Base-by-base conservation (phyloP, 1,140 invertebrate genomes). In the Homarus americanus region DNA sequence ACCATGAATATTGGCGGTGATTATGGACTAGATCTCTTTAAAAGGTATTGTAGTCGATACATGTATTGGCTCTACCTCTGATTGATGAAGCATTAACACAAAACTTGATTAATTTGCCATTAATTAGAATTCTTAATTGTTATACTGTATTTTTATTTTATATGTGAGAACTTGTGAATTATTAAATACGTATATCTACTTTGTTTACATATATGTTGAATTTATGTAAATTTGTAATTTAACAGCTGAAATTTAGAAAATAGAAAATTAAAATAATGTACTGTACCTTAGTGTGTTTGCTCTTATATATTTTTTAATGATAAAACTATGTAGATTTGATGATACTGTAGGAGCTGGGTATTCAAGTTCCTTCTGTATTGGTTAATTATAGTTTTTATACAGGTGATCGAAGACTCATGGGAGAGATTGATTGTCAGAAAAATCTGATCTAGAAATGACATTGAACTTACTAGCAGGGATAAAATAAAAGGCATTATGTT, bases 301-400 rank as follows among this genome's bases (percentile, higher is more conserved):
- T 82, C 38, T 63, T 63, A 20, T 82, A 82, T 82, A 58, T 82
- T 82, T 58, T n/a, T 82, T 82, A 82, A 82, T 63, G 49, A n/a
- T 82, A 63, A 82, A 82, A 36, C 79, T 63, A 58, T 84, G 63
- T 84, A 84, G 38, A 28, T 84, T 84, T 72, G 34, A 63, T 69
- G 41, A 83, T 69, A 28, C 63, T 84, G 40, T 36, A 84, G 82
- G 66, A 84, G 82, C 82, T 84, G 82, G 82, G 82, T 84, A 84
- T 84, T 84, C 82, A 84, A 84, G 82, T 84, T 84, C 82, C 82
- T 84, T 84, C 66, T 84, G 36, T 84, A 66, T 63, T 84, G 63
- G 69, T 32, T 84, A 84, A 84, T 72, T 84, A 69, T 44, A 84
- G n/a, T 58, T 58, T 83, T 83, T 66, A 83, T 58, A 66, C 58